These are phyloP conservation scores for Geotrypetes seraphini DNA, from an alignment of 2,797 vertebrate genomes.

Conservation along the genomic window DNA sequence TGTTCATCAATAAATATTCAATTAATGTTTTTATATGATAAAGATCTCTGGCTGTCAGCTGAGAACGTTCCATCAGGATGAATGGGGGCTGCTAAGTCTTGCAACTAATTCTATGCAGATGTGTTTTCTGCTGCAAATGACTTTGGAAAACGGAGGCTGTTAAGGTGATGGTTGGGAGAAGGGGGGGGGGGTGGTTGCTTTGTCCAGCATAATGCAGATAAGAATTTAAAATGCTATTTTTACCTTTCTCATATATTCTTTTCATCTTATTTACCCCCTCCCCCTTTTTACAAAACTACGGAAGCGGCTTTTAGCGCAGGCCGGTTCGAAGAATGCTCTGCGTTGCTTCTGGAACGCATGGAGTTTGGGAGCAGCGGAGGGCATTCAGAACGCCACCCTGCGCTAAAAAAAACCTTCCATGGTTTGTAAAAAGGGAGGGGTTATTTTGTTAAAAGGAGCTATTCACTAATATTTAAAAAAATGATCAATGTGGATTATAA, in stretches of 20 bases:
- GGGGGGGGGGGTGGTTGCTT: conserved; percentile 1
- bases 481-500: too few relatives aligned
- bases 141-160: conserved; percentile 23
- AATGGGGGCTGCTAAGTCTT: conserved; percentile 22
- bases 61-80: conserved; percentile 26
- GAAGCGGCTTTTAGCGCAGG: conserved; percentile 36
- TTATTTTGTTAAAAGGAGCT: too few relatives aligned
- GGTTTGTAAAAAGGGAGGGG: too few relatives aligned
- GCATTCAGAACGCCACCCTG: too few relatives aligned
- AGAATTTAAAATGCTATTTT: conserved; percentile 37
- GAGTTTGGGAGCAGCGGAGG: too few relatives aligned
- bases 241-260: conserved; percentile 40
- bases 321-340: not conserved
- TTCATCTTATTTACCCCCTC: conserved; percentile 37
- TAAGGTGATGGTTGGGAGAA: too few relatives aligned
- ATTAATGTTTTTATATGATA: conserved; percentile 28
- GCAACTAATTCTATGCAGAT: conserved; percentile 20
- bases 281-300: too few relatives aligned
- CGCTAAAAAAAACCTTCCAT: too few relatives aligned
- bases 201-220: conserved; percentile 34
- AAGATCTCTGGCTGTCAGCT: conserved; percentile 19
- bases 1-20: conserved; percentile 30
- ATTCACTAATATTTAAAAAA: too few relatives aligned
- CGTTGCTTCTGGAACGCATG: conserved; percentile 8
- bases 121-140: conserved; percentile 16